Base-by-base conservation (phyloP, 1,140 invertebrate species). In the Homalodisca vitripennis region DNA sequence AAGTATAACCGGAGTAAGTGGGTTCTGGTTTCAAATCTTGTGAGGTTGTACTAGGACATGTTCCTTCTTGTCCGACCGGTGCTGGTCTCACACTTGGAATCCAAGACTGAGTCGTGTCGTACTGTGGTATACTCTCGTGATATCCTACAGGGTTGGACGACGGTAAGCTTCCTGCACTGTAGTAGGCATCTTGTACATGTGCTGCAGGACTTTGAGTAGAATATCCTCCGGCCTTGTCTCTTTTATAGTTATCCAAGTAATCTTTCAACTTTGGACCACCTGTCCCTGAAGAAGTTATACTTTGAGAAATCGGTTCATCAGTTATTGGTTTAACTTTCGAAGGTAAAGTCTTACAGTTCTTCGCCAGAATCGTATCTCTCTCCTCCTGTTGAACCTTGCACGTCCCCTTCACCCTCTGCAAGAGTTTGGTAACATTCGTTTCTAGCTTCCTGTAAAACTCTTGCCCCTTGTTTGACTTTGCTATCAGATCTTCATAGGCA, bases 391-490 rank as follows among this genome's bases (percentile, higher is more conserved):
- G 92, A 0, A 96, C 94, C 78, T 94, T 92, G 73, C 89, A 91
- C 0, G 93, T 89, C 71, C 89, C 88, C 72, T 89, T 88, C 31
- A 93, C 88, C 60, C 93, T 81, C 68, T 90, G 87, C 3, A 92
- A 77, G 3, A 97, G 80, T 75, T 93, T 92, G 1, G 83, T 85
- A 1, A 97, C 90, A 80, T 92, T 96, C 20, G 88, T 87, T 73
- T 92, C 88, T 32, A 98, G 80, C 79, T 97, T 97, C n/a, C 86
- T 86, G 80, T 98, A 98, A 81, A 98, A 99, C 75, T 98, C 94
- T 20, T 94, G 80, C 0, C 94, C 96, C 80, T 97, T 97, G 32
- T 89, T 87, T 1, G 92, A 90, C 81, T 98, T 98, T 3, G 86
- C 84, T 68, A 95, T 75, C 6, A 98, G 81, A 81, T 98, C 95